These are phyloP conservation scores for Elephas maximus DNA, from an alignment of 2,113 vertebrate genomes.

Conservation along the genomic window DNA sequence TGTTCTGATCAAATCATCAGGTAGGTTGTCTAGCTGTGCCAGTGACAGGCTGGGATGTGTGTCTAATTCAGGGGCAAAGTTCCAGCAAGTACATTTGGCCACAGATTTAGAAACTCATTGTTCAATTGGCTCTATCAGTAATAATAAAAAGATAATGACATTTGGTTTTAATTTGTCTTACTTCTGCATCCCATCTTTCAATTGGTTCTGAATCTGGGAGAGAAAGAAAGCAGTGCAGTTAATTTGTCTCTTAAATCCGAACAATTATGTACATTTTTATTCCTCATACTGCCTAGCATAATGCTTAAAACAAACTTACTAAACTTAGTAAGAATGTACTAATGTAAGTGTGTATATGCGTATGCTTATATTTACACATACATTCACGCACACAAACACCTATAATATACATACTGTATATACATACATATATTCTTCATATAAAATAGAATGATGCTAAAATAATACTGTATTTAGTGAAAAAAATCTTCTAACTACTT, in stretches of 20 bases:
- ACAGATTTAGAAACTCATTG: background rate
- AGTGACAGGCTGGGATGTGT: background rate
- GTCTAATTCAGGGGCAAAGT: background rate
- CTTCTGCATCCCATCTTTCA: background rate
- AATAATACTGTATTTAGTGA: background rate
- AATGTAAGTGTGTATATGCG: no score
- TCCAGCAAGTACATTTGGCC: background rate
- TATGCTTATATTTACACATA: background rate
- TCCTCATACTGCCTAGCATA: background rate
- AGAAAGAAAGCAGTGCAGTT: background rate
- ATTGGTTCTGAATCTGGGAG: background rate
- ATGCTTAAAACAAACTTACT: background rate
- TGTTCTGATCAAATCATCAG: background rate
- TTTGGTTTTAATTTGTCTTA: conserved; percentile 35
- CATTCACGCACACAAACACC: background rate
- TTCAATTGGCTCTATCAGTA: background rate
- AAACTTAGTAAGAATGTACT: background rate
- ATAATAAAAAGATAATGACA: background rate
- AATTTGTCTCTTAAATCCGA: conserved; percentile 7
- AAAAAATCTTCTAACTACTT: conserved; percentile 2
- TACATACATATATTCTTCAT: background rate
- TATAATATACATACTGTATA: background rate
- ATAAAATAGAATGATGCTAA: conserved; percentile 58
- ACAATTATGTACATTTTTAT: background rate
- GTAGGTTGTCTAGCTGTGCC: background rate